Conservation (phyloP, 2,797 vertebrate species). For the Bradypus variegatus region DNA sequence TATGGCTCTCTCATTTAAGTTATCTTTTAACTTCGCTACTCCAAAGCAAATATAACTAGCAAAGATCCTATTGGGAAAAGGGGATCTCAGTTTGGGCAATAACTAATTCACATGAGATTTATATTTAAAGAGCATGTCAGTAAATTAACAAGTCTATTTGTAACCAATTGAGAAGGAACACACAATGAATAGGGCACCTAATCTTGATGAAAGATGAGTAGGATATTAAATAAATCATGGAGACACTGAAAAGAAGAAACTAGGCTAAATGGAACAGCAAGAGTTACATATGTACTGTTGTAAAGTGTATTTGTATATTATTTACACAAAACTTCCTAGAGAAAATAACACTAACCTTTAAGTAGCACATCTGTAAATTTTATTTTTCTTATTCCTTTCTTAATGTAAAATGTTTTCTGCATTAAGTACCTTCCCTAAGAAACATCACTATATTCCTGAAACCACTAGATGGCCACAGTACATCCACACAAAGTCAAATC, state of each 20-base stretch:
- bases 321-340: background rate
- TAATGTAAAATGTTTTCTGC: background rate
- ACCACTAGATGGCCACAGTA: background rate
- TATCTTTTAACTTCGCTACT: background rate
- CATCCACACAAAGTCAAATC: background rate
- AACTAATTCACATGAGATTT: background rate
- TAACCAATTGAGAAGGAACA: background rate
- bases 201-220: background rate
- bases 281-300: background rate
- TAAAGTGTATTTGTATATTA: background rate
- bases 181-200: background rate
- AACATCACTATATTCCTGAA: background rate
- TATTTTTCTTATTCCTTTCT: background rate
- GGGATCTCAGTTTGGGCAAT: background rate
- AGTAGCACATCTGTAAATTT: background rate
- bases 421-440: background rate
- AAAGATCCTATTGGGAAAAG: background rate
- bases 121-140: background rate
- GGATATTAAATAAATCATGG: background rate
- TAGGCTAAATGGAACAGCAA: background rate
- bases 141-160: background rate
- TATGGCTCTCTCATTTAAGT: background rate
- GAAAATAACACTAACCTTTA: slow-evolving; percentile 31
- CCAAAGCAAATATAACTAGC: background rate
- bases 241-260: background rate